Evolutionary conservation across 2,888 invertebrate genomes (phyloP).

Genomic region (Leptarthrus brevirostris): DNA sequence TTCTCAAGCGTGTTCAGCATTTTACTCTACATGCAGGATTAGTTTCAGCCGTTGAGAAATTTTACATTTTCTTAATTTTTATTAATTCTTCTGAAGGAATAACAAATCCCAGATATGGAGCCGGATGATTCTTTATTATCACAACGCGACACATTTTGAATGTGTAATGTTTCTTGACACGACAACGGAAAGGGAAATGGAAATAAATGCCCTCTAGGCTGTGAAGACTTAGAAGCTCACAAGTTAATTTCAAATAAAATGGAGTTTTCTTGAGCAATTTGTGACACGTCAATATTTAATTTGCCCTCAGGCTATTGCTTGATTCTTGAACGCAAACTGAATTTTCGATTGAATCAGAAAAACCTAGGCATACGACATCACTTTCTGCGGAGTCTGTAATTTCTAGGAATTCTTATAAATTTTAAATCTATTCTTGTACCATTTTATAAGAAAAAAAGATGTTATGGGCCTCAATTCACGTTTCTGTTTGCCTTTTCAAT

Average conservation of each 20-base stretch:
- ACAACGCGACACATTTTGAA: background rate
- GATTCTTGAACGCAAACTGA: background rate
- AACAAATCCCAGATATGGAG: background rate
- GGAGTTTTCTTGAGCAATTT: background rate
- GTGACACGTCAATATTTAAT: conserved; percentile 13
- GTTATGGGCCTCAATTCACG: no score
- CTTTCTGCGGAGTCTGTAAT: no score
- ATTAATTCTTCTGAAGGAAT: background rate
- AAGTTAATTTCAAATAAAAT: conserved; percentile 1
- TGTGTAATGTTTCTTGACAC: background rate
- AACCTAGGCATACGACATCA: no score
- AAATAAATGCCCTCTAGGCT: conserved; percentile 10
- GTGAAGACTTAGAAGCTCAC: conserved; percentile 1
- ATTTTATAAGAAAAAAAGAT: no score
- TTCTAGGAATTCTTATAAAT: no score
- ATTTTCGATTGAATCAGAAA: background rate
- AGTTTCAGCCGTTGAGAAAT: no score
- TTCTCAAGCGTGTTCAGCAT: no score
- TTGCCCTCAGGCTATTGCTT: background rate
- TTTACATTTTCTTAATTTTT: background rate
- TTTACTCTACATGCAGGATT: no score
- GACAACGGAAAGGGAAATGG: background rate
- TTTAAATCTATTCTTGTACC: no score
- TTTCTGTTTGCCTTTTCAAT: no score
- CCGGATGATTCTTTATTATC: background rate